Percentiles rank a stretch among this genome's conserved stretches.
These are phyloP conservation scores for Mirza zaza DNA, from an alignment of 2,113 vertebrate genomes.

Conservation along the genomic window DNA sequence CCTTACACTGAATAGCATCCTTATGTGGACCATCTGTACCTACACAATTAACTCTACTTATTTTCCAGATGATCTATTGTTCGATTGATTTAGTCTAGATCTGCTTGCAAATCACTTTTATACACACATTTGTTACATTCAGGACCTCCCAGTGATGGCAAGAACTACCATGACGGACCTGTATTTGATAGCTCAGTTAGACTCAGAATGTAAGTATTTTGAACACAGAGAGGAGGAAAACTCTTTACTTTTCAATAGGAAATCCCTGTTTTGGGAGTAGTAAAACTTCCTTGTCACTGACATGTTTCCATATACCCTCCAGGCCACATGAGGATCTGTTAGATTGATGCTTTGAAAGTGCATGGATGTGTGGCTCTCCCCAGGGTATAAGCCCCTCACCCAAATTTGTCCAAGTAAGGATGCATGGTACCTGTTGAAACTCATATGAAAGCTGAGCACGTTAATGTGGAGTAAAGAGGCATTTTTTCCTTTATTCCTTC, in stretches of 20 bases:
- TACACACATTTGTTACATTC: not conserved
- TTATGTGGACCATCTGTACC: not conserved
- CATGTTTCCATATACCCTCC: not conserved
- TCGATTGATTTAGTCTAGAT: not conserved
- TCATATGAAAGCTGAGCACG: not conserved
- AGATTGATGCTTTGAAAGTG: not conserved
- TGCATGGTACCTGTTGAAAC: not conserved
- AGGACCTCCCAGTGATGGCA: not conserved
- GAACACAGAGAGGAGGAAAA: not conserved
- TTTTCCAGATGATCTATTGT: slow-evolving; percentile 31
- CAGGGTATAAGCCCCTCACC: not conserved
- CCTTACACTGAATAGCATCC: not conserved
- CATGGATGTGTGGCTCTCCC: not conserved
- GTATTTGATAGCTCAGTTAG: not conserved
- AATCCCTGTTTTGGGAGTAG: not conserved
- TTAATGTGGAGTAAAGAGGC: not conserved
- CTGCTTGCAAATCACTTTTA: not conserved
- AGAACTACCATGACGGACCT: not conserved
- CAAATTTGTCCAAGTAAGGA: not conserved
- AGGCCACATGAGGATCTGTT: not conserved
- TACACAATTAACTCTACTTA: not conserved
- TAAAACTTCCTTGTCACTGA: not conserved
- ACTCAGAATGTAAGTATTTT: not conserved
- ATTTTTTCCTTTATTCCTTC: not conserved
- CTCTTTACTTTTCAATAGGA: not conserved